Evolutionary conservation across 2,113 vertebrate species (phyloP).

Genomic region (Raphicerus campestris): DNA sequence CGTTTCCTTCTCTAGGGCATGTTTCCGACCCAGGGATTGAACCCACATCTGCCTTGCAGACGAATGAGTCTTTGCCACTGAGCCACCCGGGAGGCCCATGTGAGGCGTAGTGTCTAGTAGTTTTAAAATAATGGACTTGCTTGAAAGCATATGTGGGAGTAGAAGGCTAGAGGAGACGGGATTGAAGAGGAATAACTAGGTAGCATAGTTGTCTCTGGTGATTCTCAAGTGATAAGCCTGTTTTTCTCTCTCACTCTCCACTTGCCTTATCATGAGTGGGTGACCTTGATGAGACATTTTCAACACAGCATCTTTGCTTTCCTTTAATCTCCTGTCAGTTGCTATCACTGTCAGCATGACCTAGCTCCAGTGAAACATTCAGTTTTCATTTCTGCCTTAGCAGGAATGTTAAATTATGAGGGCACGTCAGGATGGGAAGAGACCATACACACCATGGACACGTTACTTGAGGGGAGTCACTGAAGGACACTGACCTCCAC

Average conservation of each 20-base stretch:
- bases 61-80: background rate
- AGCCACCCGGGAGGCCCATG: background rate
- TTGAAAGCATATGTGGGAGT: background rate
- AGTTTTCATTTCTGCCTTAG: background rate
- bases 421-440: background rate
- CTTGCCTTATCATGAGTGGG: background rate
- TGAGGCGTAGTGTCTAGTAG: background rate
- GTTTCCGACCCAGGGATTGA: background rate
- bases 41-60: background rate
- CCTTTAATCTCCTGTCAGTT: constrained; percentile 45
- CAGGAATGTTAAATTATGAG: background rate
- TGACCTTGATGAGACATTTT: constrained; percentile 48
- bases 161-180: background rate
- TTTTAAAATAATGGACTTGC: background rate
- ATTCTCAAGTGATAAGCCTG: background rate
- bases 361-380: constrained; percentile 22
- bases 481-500: background rate
- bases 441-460: background rate
- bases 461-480: background rate
- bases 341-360: constrained; percentile 43
- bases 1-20: background rate
- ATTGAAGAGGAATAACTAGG: background rate
- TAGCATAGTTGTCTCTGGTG: background rate
- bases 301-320: background rate
- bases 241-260: background rate